Conservation (phyloP, 2,888 invertebrate genomes). For the Dynastes hyllus region DNA sequence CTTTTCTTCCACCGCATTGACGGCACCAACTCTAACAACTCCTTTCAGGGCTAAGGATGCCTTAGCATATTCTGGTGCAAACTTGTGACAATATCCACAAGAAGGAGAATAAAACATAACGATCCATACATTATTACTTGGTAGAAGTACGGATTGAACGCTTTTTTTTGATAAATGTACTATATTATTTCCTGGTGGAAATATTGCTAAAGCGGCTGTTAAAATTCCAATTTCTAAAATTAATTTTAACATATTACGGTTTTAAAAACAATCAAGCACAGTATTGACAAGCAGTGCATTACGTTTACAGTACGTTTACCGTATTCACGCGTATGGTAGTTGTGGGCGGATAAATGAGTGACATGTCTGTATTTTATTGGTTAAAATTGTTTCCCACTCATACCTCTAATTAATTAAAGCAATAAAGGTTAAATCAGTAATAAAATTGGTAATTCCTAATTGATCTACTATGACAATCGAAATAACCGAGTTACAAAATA, state of each 20-base stretch:
- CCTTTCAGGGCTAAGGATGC: slow-evolving; percentile 71
- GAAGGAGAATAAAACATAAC: slow-evolving; percentile 96
- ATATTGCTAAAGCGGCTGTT: neutral
- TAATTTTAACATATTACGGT: neutral
- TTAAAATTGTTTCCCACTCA: neutral
- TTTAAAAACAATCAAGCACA: neutral
- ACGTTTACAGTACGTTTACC: too few species aligned
- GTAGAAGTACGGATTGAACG: neutral
- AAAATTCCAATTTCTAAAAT: neutral
- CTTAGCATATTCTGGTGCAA: slow-evolving; percentile 88
- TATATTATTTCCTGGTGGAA: neutral
- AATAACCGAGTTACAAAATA: too few species aligned
- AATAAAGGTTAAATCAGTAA: too few species aligned
- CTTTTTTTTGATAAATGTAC: slow-evolving; percentile 11
- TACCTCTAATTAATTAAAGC: too few species aligned
- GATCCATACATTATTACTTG: slow-evolving; percentile 87
- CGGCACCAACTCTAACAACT: slow-evolving; percentile 89
- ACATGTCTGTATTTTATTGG: neutral
- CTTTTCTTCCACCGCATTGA: slow-evolving; percentile 90
- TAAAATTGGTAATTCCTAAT: too few species aligned
- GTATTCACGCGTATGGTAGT: too few species aligned
- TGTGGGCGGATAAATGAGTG: neutral
- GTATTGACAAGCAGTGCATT: too few species aligned
- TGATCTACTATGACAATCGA: too few species aligned
- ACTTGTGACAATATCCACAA: slow-evolving; percentile 89